These are phyloP conservation scores for Riparia riparia DNA, from an alignment of 2,113 vertebrate genomes.

Conservation along the genomic window DNA sequence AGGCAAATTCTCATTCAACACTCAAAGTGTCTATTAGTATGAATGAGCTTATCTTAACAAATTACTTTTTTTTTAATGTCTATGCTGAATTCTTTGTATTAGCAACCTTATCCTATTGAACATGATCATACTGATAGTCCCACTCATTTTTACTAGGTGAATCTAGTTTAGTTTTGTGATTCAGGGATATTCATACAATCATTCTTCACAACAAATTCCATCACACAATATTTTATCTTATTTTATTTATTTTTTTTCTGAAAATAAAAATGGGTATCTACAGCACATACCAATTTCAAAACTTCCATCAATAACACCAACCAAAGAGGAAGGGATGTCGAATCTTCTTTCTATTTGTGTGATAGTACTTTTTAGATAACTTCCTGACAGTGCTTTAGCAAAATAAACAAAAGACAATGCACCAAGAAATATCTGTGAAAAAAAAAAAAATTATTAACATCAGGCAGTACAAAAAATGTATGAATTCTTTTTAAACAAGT, in stretches of 20 bases:
- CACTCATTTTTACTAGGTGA: background rate
- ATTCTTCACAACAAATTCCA: background rate
- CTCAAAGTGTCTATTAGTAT: background rate
- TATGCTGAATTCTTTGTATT: background rate
- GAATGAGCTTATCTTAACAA: background rate
- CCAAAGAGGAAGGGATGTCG: constrained; percentile 91
- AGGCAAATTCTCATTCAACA: background rate
- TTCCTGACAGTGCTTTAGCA: constrained; percentile 90
- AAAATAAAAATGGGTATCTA: background rate
- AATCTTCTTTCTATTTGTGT: constrained; percentile 95
- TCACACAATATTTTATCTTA: background rate
- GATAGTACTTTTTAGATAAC: constrained; percentile 95
- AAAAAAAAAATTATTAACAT: constrained; percentile 1
- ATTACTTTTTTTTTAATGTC: background rate
- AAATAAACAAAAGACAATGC: constrained; percentile 93
- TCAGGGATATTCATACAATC: background rate
- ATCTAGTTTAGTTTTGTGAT: background rate
- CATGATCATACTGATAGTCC: background rate
- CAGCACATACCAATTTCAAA: constrained; percentile 92
- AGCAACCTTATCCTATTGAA: background rate
- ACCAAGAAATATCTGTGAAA: constrained; percentile 86
- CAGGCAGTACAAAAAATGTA: background rate
- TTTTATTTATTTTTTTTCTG: background rate
- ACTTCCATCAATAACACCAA: constrained; percentile 93
- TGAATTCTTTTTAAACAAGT: background rate